phyloP scores from a whole-genome alignment of 2,888 invertebrate genomes.

The Rugalucina vietnamica region DNA sequence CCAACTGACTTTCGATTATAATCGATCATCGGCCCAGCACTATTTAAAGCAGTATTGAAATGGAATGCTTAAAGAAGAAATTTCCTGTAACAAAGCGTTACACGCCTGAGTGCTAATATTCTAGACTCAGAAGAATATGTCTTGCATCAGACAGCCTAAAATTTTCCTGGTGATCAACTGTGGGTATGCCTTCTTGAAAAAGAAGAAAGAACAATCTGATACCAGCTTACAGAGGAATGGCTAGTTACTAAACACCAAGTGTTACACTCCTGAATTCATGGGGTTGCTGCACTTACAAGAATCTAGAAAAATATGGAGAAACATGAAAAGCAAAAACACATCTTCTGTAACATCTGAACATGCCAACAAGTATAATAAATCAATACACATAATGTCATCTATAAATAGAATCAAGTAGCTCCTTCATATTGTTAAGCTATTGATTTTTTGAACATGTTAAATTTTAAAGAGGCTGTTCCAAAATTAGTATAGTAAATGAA shows the following conservation, averaged over 20 bases:
- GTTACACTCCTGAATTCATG: background rate
- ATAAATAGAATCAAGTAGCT: background rate
- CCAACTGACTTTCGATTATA: too few species aligned
- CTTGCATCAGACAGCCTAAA: background rate
- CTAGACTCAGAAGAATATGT: background rate
- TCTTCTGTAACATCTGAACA: background rate
- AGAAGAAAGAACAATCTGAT: background rate
- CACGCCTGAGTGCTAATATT: background rate
- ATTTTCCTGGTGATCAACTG: background rate
- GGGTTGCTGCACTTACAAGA: background rate
- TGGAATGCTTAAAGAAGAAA: background rate
- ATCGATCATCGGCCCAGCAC: too few species aligned
- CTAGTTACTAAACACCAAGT: background rate
- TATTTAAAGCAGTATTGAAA: background rate
- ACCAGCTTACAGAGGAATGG: background rate
- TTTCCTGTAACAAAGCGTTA: background rate
- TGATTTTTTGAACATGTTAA: background rate
- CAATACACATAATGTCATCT: background rate
- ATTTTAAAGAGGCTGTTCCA: background rate
- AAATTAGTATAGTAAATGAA: background rate
- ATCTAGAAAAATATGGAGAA: background rate
- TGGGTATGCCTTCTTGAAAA: background rate
- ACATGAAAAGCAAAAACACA: background rate
- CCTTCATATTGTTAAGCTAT: background rate
- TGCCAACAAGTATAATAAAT: background rate